Conservation (phyloP, 2,797 vertebrate genomes). For the Oreochromis grahami region DNA sequence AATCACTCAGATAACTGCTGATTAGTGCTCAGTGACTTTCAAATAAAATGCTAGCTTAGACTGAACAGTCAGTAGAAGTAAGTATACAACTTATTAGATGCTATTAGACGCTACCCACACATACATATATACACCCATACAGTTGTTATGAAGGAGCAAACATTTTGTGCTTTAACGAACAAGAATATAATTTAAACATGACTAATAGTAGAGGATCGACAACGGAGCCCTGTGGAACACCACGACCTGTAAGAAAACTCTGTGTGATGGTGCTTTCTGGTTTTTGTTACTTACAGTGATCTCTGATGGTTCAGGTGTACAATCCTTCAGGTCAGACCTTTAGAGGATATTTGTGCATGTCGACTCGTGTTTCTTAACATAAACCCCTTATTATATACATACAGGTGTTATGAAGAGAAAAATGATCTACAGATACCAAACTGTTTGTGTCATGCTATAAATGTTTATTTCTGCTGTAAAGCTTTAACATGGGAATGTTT, state of each 20-base stretch:
- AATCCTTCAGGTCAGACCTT: not conserved
- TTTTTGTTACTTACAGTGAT: not conserved
- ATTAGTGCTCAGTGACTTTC: not conserved
- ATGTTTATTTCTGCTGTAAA: not conserved
- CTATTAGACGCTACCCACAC: not conserved
- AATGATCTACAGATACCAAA: not conserved
- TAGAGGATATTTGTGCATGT: not conserved
- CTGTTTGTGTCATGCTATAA: not conserved
- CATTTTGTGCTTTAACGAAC: not conserved
- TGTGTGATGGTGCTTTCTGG: not conserved
- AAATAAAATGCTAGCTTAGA: not conserved
- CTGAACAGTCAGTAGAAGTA: not conserved
- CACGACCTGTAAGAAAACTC: not conserved
- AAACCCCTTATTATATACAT: not conserved
- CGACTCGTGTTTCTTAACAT: not conserved
- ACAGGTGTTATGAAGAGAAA: not conserved
- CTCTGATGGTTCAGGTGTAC: not conserved
- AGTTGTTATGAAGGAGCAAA: not conserved
- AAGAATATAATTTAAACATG: not conserved
- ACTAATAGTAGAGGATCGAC: not conserved
- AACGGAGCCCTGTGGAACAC: not conserved
- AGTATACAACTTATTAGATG: not conserved
- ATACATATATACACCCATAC: not conserved
- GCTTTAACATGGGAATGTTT: not conserved
- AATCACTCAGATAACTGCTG: not conserved